Evolutionary conservation across 2,888 invertebrate genomes (phyloP), one percentile per base, ranked within the genome.

Genomic region (Atethmia centrago): DNA sequence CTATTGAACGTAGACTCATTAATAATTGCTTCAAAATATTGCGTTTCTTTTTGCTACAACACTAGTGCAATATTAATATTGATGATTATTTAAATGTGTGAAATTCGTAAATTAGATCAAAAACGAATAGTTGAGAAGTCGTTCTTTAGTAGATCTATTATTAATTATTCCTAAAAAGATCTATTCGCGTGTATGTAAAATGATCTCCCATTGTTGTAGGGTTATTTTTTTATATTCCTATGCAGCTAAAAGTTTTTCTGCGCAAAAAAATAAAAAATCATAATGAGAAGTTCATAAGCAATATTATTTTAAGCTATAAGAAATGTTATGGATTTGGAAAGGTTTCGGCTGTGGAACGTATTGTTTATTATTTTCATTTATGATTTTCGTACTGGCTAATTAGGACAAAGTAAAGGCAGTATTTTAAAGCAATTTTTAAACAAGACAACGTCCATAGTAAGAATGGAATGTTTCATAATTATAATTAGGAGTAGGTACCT

Each of bases 361-460:
- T 25, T 19, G 16, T 21, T 31, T n/a, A 58, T 42, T n/a, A 51
- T 77, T 62, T 62, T 31, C 2, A 31, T 31, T 31, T 31, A 31
- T 31, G 12, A 47, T 49, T 49, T 65, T 19, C 40, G 21, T 45
- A 45, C 3, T 61, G 16, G 25, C 12, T 40, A 12, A 28, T 40
- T 16, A 49, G 16, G 45, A 21, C 25, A 40, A 79, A 56, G 42
- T 45, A 67, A 68, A 28, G 49, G 68, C 77, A 83, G 71, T 77
- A 68, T 84, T 85, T 83, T 83, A 36, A 81, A 83, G 74, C 66
- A 79, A 79, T 77, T 77, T 69, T 69, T 76, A 58, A 77, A 68
- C 51, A 64, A 79, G 51, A 64, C 64, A 56, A 72, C 64, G 64
- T 78, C 51, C 67, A 70, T 19, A 21, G 16, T 63, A 69, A 77